These are phyloP conservation scores for Pemphigus obesinymphae DNA, from an alignment of 1,140 invertebrate genomes.

Conservation along the genomic window DNA sequence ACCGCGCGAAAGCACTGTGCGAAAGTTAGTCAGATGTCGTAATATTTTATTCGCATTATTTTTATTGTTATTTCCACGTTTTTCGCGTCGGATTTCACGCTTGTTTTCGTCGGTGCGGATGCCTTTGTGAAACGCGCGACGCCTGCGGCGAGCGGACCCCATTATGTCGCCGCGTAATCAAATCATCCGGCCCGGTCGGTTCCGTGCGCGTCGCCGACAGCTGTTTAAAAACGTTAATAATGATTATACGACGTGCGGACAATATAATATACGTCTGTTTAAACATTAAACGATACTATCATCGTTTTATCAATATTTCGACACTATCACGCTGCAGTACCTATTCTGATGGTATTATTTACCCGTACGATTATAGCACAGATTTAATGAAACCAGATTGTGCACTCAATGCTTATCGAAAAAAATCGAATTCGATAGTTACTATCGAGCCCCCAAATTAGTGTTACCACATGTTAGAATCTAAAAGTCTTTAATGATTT, in stretches of 20 bases:
- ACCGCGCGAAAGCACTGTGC: slow-evolving; percentile 7
- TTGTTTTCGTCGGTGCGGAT: not conserved
- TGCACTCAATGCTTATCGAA: no score
- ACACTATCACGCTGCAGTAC: no score
- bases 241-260: not conserved
- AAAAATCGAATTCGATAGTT: no score
- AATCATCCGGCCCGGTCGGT: slow-evolving; percentile 16
- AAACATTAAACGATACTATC: not conserved
- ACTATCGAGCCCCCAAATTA: no score
- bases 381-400: no score
- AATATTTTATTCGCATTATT: slow-evolving; percentile 13
- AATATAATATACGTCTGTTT: not conserved
- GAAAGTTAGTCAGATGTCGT: slow-evolving; percentile 26
- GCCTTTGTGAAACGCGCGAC: not conserved
- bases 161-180: not conserved
- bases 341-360: no score
- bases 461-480: no score
- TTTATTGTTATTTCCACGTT: slow-evolving; percentile 19
- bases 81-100: slow-evolving; percentile 16
- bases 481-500: no score
- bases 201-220: not conserved
- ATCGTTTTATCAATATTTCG: no score
- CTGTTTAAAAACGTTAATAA: not conserved
- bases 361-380: no score
- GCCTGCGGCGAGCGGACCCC: not conserved